These are phyloP conservation scores for Acronicta aceris DNA, from an alignment of 2,888 invertebrate species.

Conservation along the genomic window DNA sequence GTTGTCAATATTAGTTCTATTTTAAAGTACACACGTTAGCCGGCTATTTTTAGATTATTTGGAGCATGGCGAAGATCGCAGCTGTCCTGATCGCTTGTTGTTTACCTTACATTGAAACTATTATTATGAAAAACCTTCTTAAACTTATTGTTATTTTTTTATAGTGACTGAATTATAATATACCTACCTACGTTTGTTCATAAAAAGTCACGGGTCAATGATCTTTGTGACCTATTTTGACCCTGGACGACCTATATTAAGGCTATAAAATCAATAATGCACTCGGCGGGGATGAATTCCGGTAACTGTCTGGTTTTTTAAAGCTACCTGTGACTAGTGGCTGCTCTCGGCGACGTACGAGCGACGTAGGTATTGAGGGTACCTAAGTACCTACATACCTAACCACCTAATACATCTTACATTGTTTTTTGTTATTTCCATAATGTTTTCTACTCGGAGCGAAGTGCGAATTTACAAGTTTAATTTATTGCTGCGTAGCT, in stretches of 20 bases:
- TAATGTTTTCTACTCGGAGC: no score
- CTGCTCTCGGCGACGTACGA: no score
- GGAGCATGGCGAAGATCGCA: conserved; percentile 77
- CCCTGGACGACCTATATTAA: conserved; percentile 34
- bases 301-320: neutral
- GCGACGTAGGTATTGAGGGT: no score
- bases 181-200: neutral
- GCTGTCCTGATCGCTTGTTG: conserved; percentile 78
- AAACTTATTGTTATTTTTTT: conserved; percentile 21
- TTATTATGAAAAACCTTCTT: conserved; percentile 36
- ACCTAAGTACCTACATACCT: no score
- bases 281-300: conserved; percentile 11
- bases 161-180: no score
- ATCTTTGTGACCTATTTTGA: conserved; percentile 45
- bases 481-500: no score
- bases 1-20: conserved; percentile 82
- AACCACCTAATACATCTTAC: no score
- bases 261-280: conserved; percentile 33
- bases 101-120: conserved; percentile 69
- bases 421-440: no score
- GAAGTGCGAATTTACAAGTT: no score
- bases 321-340: no score
- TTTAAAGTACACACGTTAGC: conserved; percentile 78
- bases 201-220: conserved; percentile 24
- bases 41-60: conserved; percentile 84